Percentiles rank a stretch among this genome's conserved stretches.
phyloP scores from a whole-genome alignment of 2,888 invertebrate species.

The Anticlea derivata region DNA sequence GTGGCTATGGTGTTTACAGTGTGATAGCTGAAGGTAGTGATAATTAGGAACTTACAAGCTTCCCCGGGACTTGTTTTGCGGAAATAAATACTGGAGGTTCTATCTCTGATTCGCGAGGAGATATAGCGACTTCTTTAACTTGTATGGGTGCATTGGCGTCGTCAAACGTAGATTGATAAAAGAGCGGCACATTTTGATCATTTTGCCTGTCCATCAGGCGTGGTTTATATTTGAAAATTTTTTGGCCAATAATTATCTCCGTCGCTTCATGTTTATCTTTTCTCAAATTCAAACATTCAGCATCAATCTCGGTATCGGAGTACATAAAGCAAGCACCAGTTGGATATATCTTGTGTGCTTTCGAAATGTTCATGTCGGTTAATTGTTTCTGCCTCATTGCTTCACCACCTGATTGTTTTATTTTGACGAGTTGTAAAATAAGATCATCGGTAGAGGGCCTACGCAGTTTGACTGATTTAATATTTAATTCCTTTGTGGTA shows the following conservation, averaged over 20 bases:
- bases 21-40: too few relatives aligned
- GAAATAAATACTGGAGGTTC: background rate
- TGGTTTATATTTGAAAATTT: conserved; percentile 50
- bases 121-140: conserved; percentile 1
- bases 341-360: conserved; percentile 21
- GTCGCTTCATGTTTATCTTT: conserved; percentile 17
- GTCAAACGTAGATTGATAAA: conserved; percentile 44
- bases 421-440: conserved; percentile 46
- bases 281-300: conserved; percentile 40
- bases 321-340: conserved; percentile 36
- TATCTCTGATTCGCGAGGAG: background rate
- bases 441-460: conserved; percentile 43
- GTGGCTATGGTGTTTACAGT: too few relatives aligned
- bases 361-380: conserved; percentile 16
- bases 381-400: conserved; percentile 6
- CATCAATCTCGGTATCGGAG: conserved; percentile 42
- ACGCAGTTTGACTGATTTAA: conserved; percentile 42
- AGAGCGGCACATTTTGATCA: conserved; percentile 38
- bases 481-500: conserved; percentile 33
- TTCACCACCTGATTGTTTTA: conserved; percentile 41
- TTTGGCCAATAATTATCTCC: conserved; percentile 57
- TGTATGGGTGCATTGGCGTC: conserved; percentile 17
- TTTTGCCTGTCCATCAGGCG: conserved; percentile 31
- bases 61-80: conserved; percentile 11
- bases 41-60: conserved; percentile 7